Evolutionary conservation across 1,140 invertebrate genomes (phyloP), one percentile per base, ranked within the genome.

Genomic region (Solen grandis): DNA sequence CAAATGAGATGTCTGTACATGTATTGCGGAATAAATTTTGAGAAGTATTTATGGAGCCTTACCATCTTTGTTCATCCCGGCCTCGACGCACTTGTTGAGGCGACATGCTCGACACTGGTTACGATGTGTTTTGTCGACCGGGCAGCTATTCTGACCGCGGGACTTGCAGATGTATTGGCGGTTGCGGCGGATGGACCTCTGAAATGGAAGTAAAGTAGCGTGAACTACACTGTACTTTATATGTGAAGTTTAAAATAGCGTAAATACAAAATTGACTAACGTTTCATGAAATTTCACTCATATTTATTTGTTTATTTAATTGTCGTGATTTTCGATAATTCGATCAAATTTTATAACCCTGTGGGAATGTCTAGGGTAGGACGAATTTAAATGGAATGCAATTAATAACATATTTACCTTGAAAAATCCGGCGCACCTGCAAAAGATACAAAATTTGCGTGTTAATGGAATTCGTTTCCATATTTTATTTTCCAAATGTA

Each of bases 11-110:
- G n/a, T n/a, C n/a, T n/a, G n/a, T n/a, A n/a, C n/a, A n/a, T n/a
- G n/a, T n/a, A n/a, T n/a, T n/a, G n/a, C n/a, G n/a, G n/a, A n/a
- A n/a, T n/a, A n/a, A n/a, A n/a, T n/a, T n/a, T n/a, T n/a, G n/a
- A n/a, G n/a, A n/a, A n/a, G n/a, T n/a, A n/a, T n/a, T n/a, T n/a
- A n/a, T n/a, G n/a, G n/a, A 46, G 8, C 8, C 96, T 96, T 93
- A 99, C 98, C 98, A 94, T 99, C 98, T 94, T 98, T 99, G 92
- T 99, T 99, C 98, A 99, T 99, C 83, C 97, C 96, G 52, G 97
- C 97, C 92, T 98, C 96, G 90, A 99, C 97, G 92, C 98, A 99
- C 93, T 99, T 99, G 87, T 96, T 97, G 29, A 99, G 95, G 60
- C 98, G 94, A 92, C 98, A 99, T 84, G 98, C 97, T 69, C 98